phyloP scores from a whole-genome alignment of 2,797 vertebrate species.

The Danio tinwini region DNA sequence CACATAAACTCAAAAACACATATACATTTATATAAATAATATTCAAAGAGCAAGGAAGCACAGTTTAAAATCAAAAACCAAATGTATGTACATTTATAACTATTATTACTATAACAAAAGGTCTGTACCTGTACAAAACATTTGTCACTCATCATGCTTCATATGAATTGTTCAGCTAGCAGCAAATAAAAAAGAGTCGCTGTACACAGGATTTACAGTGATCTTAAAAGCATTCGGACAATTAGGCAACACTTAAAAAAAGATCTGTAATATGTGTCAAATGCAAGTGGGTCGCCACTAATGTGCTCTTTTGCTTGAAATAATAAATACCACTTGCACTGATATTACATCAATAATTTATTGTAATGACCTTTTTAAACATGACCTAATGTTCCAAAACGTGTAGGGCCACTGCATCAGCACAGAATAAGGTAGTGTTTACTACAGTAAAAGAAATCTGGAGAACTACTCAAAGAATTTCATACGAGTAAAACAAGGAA shows the following conservation, averaged over 20 bases:
- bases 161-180: constrained; percentile 70
- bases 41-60: constrained; percentile 46
- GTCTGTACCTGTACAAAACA: constrained; percentile 55
- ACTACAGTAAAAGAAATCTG: constrained; percentile 48
- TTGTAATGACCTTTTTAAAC: neutral
- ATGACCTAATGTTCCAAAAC: neutral
- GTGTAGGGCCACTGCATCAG: neutral
- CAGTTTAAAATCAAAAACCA: constrained; percentile 54
- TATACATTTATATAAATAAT: constrained; percentile 69
- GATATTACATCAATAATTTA: neutral
- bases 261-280: neutral
- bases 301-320: neutral
- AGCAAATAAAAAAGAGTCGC: constrained; percentile 71
- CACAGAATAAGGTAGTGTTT: constrained; percentile 51
- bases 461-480: constrained; percentile 44
- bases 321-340: neutral
- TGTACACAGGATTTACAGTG: constrained; percentile 49
- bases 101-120: constrained; percentile 36
- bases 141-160: constrained; percentile 50
- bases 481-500: neutral
- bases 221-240: constrained; percentile 2
- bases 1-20: constrained; percentile 41
- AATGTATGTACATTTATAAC: constrained; percentile 52
- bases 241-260: neutral
- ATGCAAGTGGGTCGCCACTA: too few relatives aligned